phyloP scores from a whole-genome alignment of 2,797 vertebrate genomes.

The Xerus rutilus region DNA sequence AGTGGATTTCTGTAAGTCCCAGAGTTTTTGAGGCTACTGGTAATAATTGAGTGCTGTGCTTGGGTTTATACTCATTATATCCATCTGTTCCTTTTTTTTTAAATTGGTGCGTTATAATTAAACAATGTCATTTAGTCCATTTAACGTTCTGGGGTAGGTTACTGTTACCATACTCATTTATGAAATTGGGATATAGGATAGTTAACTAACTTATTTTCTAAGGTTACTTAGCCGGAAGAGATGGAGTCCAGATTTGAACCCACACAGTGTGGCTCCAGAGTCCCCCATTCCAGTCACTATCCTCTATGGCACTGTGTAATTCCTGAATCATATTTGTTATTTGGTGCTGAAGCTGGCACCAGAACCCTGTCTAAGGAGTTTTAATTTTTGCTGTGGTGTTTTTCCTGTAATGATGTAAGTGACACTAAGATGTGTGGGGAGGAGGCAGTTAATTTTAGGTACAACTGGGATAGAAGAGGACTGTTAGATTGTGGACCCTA shows the following conservation, averaged over 20 bases:
- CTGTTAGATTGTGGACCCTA: background rate
- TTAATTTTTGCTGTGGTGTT: background rate
- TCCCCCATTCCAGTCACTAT: background rate
- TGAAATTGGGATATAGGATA: conserved; percentile 13
- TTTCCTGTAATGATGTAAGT: background rate
- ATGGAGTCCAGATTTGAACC: background rate
- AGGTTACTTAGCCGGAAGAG: background rate
- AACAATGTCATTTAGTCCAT: background rate
- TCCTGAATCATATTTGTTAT: background rate
- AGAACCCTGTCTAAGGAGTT: background rate
- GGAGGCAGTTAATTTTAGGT: background rate
- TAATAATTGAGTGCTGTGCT: background rate
- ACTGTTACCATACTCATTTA: background rate
- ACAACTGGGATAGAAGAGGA: background rate
- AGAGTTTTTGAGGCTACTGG: conserved; percentile 26
- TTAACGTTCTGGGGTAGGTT: background rate
- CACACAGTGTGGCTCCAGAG: background rate
- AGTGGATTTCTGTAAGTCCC: conserved; percentile 36
- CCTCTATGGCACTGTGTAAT: background rate
- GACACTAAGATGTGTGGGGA: background rate
- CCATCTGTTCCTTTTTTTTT: background rate
- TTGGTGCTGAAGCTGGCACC: background rate
- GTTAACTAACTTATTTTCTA: background rate
- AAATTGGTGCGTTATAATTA: no score
- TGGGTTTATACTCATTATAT: background rate